These are phyloP conservation scores for Himalopsyche anomala DNA, from an alignment of 2,888 invertebrate genomes.

Conservation along the genomic window DNA sequence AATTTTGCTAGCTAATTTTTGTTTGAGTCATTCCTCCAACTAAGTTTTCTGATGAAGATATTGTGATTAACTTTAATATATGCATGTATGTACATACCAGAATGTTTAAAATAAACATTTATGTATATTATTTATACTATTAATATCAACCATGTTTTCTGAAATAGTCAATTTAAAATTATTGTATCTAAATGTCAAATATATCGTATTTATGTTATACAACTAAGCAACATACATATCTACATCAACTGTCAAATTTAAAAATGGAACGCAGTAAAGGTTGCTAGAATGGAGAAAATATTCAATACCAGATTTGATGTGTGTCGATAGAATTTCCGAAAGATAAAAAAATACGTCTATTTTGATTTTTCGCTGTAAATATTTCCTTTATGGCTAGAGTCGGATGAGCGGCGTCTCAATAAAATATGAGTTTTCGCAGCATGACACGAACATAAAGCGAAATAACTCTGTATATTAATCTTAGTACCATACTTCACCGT, in stretches of 20 bases:
- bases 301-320: not conserved
- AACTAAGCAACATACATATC: too few species aligned
- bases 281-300: conserved; percentile 12
- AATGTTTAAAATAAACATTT: not conserved
- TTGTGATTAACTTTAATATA: too few species aligned
- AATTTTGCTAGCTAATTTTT: too few species aligned
- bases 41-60: too few species aligned
- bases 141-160: not conserved
- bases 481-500: not conserved
- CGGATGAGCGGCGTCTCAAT: conserved; percentile 32
- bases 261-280: not conserved
- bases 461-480: conserved; percentile 33
- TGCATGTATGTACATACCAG: too few species aligned
- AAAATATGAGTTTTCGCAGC: conserved; percentile 40
- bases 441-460: conserved; percentile 36
- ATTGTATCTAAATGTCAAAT: too few species aligned
- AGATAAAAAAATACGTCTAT: conserved; percentile 26
- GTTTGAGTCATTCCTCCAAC: too few species aligned
- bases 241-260: not conserved
- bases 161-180: too few species aligned
- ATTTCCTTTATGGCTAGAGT: conserved; percentile 33
- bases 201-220: too few species aligned
- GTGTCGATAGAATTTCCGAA: conserved; percentile 4
- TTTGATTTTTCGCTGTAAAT: conserved; percentile 43
- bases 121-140: not conserved